Base-by-base conservation (phyloP, 1,140 invertebrate species). In the Drosophila bocki region DNA sequence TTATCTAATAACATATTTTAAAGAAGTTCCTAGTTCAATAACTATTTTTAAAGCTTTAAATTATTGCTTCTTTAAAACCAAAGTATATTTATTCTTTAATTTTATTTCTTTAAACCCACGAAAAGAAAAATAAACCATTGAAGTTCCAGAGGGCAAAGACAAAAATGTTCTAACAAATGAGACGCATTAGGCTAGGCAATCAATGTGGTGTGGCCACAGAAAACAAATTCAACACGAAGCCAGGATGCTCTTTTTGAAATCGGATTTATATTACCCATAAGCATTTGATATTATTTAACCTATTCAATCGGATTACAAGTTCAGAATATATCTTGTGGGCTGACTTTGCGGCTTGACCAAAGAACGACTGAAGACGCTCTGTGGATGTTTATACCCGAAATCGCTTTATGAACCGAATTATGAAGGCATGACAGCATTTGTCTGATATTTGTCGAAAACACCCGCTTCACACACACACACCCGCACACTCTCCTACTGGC, bases 401-500 rank as follows among this genome's bases (percentile, higher is more conserved):
- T 75, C 57, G 57, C 39, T 61, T 74, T 45, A 74, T 62, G 63
- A 68, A 80, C 59, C 56, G 50, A 77, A 80, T 80, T 85, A 80
- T 80, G 58, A 77, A 68, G 47, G 65, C 77, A 77, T 77, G 72
- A 77, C 65, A 74, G 63, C 63, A 54, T 60, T 69, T 64, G 50
- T 65, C 78, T 77, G 61, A 53, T 51, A 56, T 78, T 69, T 41
- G 39, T 67, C 42, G 33, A 19, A 45, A 45, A 41, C 29, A 59
- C 62, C 63, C 62, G 2, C 26, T 2, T 3, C 11, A 11, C 11
- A 22, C 15, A 47, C 19, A 19, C 15, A 41, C 15, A 19, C 32
- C 22, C 37, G 13, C 3, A 37, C 29, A 48, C 39, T n/a, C 54
- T 9, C 1, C 13, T 15, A 29, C 51, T 59, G 50, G 17, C 51